Evolutionary conservation across 2,797 vertebrate species (phyloP).

Genomic region (Antennarius maculatus): DNA sequence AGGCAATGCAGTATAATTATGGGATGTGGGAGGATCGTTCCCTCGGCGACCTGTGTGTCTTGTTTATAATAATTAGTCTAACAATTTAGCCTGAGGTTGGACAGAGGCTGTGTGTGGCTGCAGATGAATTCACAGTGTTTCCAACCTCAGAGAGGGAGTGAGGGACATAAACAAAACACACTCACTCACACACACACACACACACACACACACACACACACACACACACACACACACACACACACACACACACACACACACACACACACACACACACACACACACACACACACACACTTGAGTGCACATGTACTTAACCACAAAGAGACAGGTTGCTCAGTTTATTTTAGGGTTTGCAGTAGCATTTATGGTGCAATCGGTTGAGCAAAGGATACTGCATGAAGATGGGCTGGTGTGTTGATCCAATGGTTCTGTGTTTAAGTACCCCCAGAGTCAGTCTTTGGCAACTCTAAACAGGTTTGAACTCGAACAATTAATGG

Average conservation of each 20-base stretch:
- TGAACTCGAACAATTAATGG: too few relatives aligned
- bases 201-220: slow-evolving; percentile 17
- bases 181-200: slow-evolving; percentile 7
- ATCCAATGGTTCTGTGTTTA: slow-evolving; percentile 80
- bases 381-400: too few relatives aligned
- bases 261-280: slow-evolving; percentile 9
- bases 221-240: slow-evolving; percentile 16
- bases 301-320: not conserved
- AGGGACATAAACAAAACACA: slow-evolving; percentile 40
- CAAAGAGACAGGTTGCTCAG: too few relatives aligned
- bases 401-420: not conserved
- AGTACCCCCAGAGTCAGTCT: slow-evolving; percentile 73
- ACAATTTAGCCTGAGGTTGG: slow-evolving; percentile 43
- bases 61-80: slow-evolving; percentile 62
- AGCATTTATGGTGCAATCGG: too few relatives aligned
- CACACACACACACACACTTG: too few relatives aligned
- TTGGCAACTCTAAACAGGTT: too few relatives aligned
- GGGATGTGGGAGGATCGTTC: slow-evolving; percentile 61
- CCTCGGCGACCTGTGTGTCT: slow-evolving; percentile 51
- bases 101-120: slow-evolving; percentile 32
- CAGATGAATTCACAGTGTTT: slow-evolving; percentile 53
- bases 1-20: slow-evolving; percentile 51
- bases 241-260: slow-evolving; percentile 11
- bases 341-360: too few relatives aligned
- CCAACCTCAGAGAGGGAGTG: slow-evolving; percentile 23